Evolutionary conservation across 2,113 vertebrate genomes (phyloP).

Genomic region (Oryzias javanicus): DNA sequence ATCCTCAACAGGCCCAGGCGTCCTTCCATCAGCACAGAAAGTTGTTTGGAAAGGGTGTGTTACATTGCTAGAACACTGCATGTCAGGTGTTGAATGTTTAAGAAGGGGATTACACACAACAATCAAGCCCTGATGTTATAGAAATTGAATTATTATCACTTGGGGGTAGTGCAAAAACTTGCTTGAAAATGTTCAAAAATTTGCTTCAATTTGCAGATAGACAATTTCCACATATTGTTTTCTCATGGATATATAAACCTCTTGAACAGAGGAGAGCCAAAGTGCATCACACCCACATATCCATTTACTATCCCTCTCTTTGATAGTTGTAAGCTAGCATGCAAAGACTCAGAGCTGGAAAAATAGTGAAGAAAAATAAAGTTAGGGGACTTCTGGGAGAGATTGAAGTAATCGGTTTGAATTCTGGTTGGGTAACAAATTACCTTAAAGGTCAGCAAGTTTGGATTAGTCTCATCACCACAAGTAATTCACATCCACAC

Average conservation of each 20-base stretch:
- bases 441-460: slow-evolving; percentile 63
- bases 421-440: slow-evolving; percentile 43
- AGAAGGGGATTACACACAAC: slow-evolving; percentile 31
- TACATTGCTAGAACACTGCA: slow-evolving; percentile 4
- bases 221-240: slow-evolving; percentile 19
- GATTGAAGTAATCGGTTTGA: slow-evolving; percentile 53
- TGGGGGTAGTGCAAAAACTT: neutral
- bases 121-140: slow-evolving; percentile 28
- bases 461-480: slow-evolving; percentile 48
- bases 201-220: neutral
- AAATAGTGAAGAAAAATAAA: slow-evolving; percentile 43
- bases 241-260: slow-evolving; percentile 4
- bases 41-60: slow-evolving; percentile 61
- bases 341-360: slow-evolving; percentile 21
- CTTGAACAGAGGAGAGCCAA: slow-evolving; percentile 2
- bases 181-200: neutral
- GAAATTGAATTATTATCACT: slow-evolving; percentile 11
- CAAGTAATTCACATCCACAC: slow-evolving; percentile 15
- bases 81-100: slow-evolving; percentile 35
- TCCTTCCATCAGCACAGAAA: slow-evolving; percentile 22
- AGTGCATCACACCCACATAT: neutral
- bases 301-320: slow-evolving; percentile 13
- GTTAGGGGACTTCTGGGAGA: slow-evolving; percentile 42
- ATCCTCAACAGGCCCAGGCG: slow-evolving; percentile 30
- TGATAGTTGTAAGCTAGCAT: slow-evolving; percentile 12